Percentiles rank a stretch among this genome's conserved stretches.
phyloP scores from a whole-genome alignment of 2,888 invertebrate genomes.

The Nemapogon koenigi region DNA sequence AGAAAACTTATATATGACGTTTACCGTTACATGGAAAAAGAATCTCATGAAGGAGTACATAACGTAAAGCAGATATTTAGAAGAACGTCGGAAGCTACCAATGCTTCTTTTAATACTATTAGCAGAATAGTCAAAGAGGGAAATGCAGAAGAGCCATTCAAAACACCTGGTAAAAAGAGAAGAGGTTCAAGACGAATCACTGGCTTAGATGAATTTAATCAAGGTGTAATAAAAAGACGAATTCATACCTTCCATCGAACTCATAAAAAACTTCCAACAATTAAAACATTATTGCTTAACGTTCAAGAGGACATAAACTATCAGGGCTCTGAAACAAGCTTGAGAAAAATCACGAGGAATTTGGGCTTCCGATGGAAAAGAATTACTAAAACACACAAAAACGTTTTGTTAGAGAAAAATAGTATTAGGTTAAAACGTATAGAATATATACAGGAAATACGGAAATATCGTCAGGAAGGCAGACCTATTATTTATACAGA shows the following conservation, averaged over 20 bases:
- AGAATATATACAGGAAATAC: constrained; percentile 17
- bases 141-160: constrained; percentile 17
- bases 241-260: constrained; percentile 24
- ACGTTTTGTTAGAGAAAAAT: constrained; percentile 18
- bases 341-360: constrained; percentile 17
- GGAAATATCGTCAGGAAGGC: constrained; percentile 12
- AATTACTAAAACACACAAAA: constrained; percentile 19
- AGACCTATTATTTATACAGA: constrained; percentile 15
- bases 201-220: constrained; percentile 21
- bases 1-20: constrained; percentile 11
- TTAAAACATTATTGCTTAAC: constrained; percentile 17
- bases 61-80: constrained; percentile 7
- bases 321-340: constrained; percentile 17
- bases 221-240: constrained; percentile 23
- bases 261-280: constrained; percentile 22
- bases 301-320: constrained; percentile 15
- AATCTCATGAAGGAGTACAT: neutral
- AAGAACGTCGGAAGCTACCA: constrained; percentile 15
- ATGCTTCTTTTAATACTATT: constrained; percentile 13
- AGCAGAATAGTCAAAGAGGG: constrained; percentile 13
- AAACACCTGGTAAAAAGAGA: constrained; percentile 18
- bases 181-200: constrained; percentile 17
- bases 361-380: constrained; percentile 20
- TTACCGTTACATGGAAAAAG: neutral
- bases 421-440: constrained; percentile 19